phyloP scores from a whole-genome alignment of 2,888 invertebrate species.

The Paralinhomoeus sp. region DNA sequence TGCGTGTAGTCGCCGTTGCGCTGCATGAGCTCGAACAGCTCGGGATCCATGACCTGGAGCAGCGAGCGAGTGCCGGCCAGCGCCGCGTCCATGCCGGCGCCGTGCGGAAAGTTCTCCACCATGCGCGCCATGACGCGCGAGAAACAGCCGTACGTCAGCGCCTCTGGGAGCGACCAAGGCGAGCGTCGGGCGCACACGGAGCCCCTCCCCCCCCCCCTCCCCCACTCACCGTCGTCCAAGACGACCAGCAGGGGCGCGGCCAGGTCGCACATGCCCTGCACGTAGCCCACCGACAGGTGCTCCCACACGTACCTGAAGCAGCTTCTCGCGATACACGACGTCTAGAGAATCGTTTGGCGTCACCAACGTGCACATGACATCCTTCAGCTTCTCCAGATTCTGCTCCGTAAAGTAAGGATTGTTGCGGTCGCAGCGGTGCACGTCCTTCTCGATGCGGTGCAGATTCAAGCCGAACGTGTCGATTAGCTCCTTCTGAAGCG shows the following conservation, averaged over 20 bases:
- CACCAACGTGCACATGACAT: constrained; percentile 81
- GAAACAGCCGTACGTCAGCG: constrained; percentile 69
- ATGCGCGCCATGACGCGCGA: constrained; percentile 69
- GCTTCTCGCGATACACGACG: background rate
- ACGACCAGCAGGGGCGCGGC: constrained; percentile 73
- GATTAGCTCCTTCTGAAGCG: constrained; percentile 10
- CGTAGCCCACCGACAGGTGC: constrained; percentile 72
- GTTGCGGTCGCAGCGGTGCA: constrained; percentile 77
- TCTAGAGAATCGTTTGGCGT: background rate
- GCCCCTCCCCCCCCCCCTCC: background rate
- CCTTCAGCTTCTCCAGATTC: constrained; percentile 69
- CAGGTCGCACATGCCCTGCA: constrained; percentile 93
- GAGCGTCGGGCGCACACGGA: background rate
- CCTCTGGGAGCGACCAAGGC: constrained; percentile 36
- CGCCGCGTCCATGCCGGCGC: constrained; percentile 76
- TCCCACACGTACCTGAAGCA: constrained; percentile 59
- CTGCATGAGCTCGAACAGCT: constrained; percentile 79
- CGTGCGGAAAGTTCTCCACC: constrained; percentile 70
- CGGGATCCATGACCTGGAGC: constrained; percentile 60
- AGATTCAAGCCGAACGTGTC: constrained; percentile 47
- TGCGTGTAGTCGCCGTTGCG: constrained; percentile 85
- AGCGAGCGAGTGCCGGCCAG: constrained; percentile 70
- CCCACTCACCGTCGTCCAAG: constrained; percentile 46
- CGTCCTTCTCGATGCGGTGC: constrained; percentile 85
- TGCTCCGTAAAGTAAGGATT: constrained; percentile 65